Evolutionary conservation across 2,888 invertebrate species (phyloP), one percentile per base, ranked within the genome.

Genomic region (Aphrophora alni): DNA sequence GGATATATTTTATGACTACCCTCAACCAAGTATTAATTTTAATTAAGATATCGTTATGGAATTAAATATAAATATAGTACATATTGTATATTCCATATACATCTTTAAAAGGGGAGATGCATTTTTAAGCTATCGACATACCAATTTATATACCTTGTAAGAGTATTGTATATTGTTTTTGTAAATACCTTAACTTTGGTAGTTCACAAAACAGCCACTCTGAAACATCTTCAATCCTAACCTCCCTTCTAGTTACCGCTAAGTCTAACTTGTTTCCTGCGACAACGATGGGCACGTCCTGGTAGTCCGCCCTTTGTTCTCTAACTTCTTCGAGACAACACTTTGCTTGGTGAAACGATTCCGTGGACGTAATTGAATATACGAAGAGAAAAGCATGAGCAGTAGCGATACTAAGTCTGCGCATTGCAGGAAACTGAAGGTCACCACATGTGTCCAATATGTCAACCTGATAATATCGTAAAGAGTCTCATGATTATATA

Each of bases 391-490:
- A 97, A 78, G 96, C 97, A 88, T 96, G 95, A 51, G 96, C 96
- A 1, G 95, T 96, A 59, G 95, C 94, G 86, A 97, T 95, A 86
- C 95, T 95, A 83, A 97, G 90, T 78, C 95, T 90, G 83, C 96
- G 90, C 97, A 97, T 97, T 80, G 96, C 97, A 10, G 97, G 97
- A 88, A 97, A 97, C 87, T 95, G 95, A 88, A 95, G 92, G 87
- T 96, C 95, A 26, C 96, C 96, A 84, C 93, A 93, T 33, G 95
- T 95, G 88, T 95, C 95, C 87, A 95, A 88, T 84, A 95, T 93
- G 87, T 95, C 95, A 85, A 95, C 92, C 89, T 91, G 87, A 77
- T 88, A 44, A 33, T n/a, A n/a, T 33, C 8, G 33, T 33, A 33
- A n/a, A n/a, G n/a, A n/a, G n/a, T n/a, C n/a, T n/a, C n/a, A n/a